These are phyloP conservation scores for Lasioglossum figueresi DNA, from an alignment of 2,888 invertebrate genomes.

Conservation along the genomic window DNA sequence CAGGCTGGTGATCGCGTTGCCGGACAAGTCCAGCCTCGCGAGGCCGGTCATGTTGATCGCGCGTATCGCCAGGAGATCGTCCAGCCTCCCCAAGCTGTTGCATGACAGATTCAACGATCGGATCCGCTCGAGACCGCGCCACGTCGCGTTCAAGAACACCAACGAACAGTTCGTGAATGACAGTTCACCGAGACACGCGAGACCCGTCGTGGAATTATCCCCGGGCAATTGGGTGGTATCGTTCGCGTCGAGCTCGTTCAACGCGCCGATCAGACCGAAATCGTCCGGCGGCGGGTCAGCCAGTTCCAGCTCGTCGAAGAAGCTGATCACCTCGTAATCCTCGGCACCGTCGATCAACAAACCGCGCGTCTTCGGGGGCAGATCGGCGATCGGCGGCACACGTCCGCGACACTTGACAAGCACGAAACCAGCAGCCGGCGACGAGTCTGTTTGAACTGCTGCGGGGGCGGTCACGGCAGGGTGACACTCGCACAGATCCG, in stretches of 20 bases:
- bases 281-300: conserved; percentile 40
- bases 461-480: conserved; percentile 36
- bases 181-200: conserved; percentile 67
- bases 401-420: conserved; percentile 68
- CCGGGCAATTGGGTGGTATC: conserved; percentile 19
- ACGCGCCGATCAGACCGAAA: conserved; percentile 45
- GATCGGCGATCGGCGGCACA: conserved; percentile 64
- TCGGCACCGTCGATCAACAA: conserved; percentile 69
- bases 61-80: conserved; percentile 56
- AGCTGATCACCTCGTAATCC: conserved; percentile 66
- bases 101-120: conserved; percentile 76
- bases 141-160: conserved; percentile 73
- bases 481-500: conserved; percentile 78
- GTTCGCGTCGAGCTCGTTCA: conserved; percentile 47
- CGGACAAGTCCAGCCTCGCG: conserved; percentile 87
- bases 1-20: conserved; percentile 86
- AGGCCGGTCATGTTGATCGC: conserved; percentile 82
- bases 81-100: conserved; percentile 73
- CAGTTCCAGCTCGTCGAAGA: conserved; percentile 66
- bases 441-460: conserved; percentile 20
- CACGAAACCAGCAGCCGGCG: conserved; percentile 48
- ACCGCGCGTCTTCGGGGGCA: conserved; percentile 64
- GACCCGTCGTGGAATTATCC: neutral
- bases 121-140: conserved; percentile 68
- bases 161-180: conserved; percentile 76